Base-by-base conservation (phyloP, 2,888 invertebrate species). In the Pollenia griseotomentosa region DNA sequence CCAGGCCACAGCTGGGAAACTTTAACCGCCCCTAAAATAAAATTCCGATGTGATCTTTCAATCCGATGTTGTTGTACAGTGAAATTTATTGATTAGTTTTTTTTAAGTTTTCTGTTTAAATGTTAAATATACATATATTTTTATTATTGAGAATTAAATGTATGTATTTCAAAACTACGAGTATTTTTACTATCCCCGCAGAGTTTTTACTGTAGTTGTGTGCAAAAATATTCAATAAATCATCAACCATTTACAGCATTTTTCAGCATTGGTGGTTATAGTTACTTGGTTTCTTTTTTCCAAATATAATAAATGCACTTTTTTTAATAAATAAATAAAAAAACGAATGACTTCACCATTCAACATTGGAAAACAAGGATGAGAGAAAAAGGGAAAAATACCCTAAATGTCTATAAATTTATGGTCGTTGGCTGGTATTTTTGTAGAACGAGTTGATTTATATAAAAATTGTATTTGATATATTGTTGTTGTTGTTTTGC, bases 381-480 rank as follows among this genome's bases (percentile, higher is more conserved):
- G 57, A 57, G 57, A 51, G 53, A 16, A 40, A 33, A 59, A 10
- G 19, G 33, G 33, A 33, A 55, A 33, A 63, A 42, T 40, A 63
- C 9, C 63, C 3, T 16, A 14, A 73, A 59, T 46, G 8, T 42
- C 12, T 75, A 33, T 10, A 53, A 51, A 79, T 61, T 70, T 48
- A 59, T 68, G 48, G 7, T 79, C 14, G 51, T 1, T 33, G 5
- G 33, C 33, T 33, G 33, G 33, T 6, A 33, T 51, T 40, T 63
- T 63, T 61, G 48, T 61, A 61, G 16, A 7, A n/a, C 8, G 53
- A 53, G 11, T 63, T 80, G 80, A 80, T 79, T 79, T 79, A 79
- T 70, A 57, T 61, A 16, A 63, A 71, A 61, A 33, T 70, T 70
- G 11, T 14, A 70, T 53, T 61, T 61, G 61, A 59, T 79, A 68